These are phyloP conservation scores for Potamarius usumacintae DNA, from an alignment of 2,113 vertebrate species.

Conservation along the genomic window DNA sequence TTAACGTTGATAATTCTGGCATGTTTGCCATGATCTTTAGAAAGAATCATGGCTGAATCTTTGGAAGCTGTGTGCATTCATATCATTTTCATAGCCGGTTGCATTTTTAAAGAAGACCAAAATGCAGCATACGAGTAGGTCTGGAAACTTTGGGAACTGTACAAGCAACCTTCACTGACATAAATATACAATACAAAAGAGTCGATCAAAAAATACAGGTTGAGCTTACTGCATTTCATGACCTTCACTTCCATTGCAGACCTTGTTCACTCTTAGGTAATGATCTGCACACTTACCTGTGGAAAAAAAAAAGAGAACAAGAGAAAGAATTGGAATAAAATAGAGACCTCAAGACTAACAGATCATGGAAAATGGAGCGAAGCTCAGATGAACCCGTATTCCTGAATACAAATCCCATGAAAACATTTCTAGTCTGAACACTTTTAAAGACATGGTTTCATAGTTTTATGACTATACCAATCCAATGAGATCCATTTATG, in stretches of 20 bases:
- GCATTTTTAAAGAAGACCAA: not conserved
- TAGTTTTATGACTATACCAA: not conserved
- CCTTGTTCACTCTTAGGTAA: not conserved
- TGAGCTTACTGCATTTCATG: slow-evolving; percentile 14
- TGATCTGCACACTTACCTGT: slow-evolving; percentile 31
- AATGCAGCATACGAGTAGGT: not conserved
- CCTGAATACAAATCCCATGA: not conserved
- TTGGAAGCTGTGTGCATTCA: not conserved
- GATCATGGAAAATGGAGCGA: not conserved
- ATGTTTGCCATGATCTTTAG: not conserved
- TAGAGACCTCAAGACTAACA: not conserved
- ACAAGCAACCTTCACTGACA: not conserved
- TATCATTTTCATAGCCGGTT: not conserved
- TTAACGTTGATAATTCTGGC: not conserved
- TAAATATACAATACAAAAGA: not conserved
- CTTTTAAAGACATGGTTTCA: not conserved
- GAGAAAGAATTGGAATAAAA: not conserved
- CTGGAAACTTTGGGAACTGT: not conserved
- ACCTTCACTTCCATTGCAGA: not conserved
- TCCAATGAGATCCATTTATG: not conserved
- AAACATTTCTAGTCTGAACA: not conserved
- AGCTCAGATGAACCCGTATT: not conserved
- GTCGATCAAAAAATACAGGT: not conserved
- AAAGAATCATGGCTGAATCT: not conserved
- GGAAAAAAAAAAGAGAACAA: not conserved